Base-by-base conservation (phyloP, 2,113 vertebrate species). In the Agapornis roseicollis region DNA sequence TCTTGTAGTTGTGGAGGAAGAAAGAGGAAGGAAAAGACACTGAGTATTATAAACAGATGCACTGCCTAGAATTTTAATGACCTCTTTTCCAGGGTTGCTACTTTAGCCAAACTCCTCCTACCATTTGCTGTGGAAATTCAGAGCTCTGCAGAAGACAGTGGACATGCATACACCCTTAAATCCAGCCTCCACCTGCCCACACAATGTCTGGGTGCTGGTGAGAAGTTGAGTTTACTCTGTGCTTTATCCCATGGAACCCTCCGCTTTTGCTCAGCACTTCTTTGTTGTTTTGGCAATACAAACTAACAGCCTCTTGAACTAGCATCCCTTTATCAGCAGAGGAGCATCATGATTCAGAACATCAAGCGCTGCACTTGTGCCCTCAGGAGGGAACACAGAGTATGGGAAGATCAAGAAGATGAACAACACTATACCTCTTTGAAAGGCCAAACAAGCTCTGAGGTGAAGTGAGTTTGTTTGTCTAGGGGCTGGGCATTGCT, bases 351-450 rank as follows among this genome's bases (percentile, higher is more conserved):
- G 2, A 91, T 88, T 90, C 70, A 86, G 88, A 83, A 90, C 64
- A 80, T 66, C 74, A 94, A 96, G 61, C 52, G 60, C 47, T 74
- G 33, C 64, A 77, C 85, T 96, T 91, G n/a, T 95, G 81, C 72
- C 72, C 89, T 93, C 50, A 50, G 82, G 91, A 88, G 44, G 14
- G 18, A 95, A 56, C 0, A 1, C 6, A 70, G 71, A 85, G 33
- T 29, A 55, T 50, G 25, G 22, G 68, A 91, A 90, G 76, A 91
- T 91, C 88, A 96, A 92, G 81, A 85, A 85, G 76, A 74, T 74
- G 64, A 91, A 46, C 82, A 77, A 87, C 50, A 7, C 42, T 78
- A 2, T 74, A 82, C 42, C 76, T 84, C 42, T 78, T 77, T 88
- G 82, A 88, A 90, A 94, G 68, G 23, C 68, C 85, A 90, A 80